These are phyloP conservation scores for Lordiphosa stackelbergi DNA, from an alignment of 1,140 invertebrate genomes.

Conservation along the genomic window DNA sequence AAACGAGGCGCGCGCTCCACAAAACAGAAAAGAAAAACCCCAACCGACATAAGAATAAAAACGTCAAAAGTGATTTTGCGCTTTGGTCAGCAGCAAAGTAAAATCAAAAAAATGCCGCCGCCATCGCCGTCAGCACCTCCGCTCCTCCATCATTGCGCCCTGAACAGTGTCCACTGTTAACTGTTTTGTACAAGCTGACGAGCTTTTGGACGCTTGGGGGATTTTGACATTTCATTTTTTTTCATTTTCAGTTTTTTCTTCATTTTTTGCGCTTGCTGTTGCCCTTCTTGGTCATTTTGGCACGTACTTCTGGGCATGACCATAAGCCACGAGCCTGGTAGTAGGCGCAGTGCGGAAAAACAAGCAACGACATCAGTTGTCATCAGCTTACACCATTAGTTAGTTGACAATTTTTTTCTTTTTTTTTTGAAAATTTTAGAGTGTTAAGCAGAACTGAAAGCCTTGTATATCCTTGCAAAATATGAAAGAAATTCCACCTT, in stretches of 20 bases:
- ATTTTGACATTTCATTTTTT: slow-evolving; percentile 58
- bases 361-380: too few species aligned
- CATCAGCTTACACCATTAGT: too few species aligned
- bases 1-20: slow-evolving; percentile 64
- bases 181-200: slow-evolving; percentile 53
- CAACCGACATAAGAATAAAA: slow-evolving; percentile 69
- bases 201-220: slow-evolving; percentile 39
- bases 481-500: too few species aligned
- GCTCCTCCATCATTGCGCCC: neutral
- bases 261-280: slow-evolving; percentile 10
- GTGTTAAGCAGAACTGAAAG: too few species aligned
- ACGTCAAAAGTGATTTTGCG: slow-evolving; percentile 74
- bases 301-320: slow-evolving; percentile 24
- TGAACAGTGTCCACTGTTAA: slow-evolving; percentile 36
- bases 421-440: too few species aligned
- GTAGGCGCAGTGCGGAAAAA: neutral
- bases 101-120: slow-evolving; percentile 64
- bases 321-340: slow-evolving; percentile 15
- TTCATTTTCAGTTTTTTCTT: slow-evolving; percentile 3
- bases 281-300: slow-evolving; percentile 41
- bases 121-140: slow-evolving; percentile 50
- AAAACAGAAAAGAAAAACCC: slow-evolving; percentile 42
- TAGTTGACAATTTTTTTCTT: too few species aligned
- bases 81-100: slow-evolving; percentile 58
- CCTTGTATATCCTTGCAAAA: too few species aligned